Base-by-base conservation (phyloP, 2,888 invertebrate species). In the Clivina fossor region DNA sequence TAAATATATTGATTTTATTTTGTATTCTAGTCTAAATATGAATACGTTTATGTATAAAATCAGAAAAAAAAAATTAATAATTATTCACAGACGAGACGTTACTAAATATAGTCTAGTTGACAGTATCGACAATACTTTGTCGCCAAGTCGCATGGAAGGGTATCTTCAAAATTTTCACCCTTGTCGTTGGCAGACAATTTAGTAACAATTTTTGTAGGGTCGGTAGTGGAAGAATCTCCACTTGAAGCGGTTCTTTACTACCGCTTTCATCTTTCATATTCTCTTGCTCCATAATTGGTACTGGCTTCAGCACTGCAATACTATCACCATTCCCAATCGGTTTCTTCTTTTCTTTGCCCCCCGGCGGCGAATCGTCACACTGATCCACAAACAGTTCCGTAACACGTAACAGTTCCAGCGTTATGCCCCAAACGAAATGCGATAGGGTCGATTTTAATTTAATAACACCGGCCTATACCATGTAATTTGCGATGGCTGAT, bases 321-420 rank as follows among this genome's bases (percentile, higher is more conserved):
- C 82, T 80, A 76, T 89, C 88, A 46, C 84, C 84, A 59, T 71
- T 76, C 40, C 75, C 74, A 1, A 63, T 63, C 0, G 67, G 60
- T 58, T 68, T 70, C 61, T 72, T 73, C 18, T 58, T 59, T 9
- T 59, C 60, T 48, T 68, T 67, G 22, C 68, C 68, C n/a, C n/a
- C n/a, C n/a, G n/a, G n/a, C 43, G 70, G 68, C 2, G 71, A 68
- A 56, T 80, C 77, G 63, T 80, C 81, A 64, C 82, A 87, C 72
- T 90, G 89, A 76, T 88, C 88, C 50, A 90, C 86, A 73, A 89
- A 90, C 58, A 91, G 76, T 71, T 90, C 89, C 0, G 90, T 91
- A 2, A 90, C 90, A 58, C 88, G 80, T 37, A 91, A 76, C 66
- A 91, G 75, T 71, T 91, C 90, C 57, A 87, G 80, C 15, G 90